A percentile compares a stretch with the other conserved stretches of the same genome.
phyloP scores from a whole-genome alignment of 2,113 vertebrate genomes.

The Theropithecus gelada region DNA sequence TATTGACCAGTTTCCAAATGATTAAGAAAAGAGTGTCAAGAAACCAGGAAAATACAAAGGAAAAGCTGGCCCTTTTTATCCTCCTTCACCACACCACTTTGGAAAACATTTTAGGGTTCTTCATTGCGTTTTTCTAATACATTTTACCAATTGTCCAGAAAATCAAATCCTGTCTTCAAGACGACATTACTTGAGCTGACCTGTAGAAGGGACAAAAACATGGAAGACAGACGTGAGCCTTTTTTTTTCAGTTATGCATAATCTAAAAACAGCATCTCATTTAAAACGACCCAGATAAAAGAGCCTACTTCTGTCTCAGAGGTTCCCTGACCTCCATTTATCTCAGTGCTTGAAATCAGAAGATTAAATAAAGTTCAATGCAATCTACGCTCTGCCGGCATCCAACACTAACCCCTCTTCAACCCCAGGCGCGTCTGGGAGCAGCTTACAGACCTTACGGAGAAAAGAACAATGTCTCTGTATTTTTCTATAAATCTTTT shows the following conservation, averaged over 20 bases:
- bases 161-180: slow-evolving; percentile 99
- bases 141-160: slow-evolving; percentile 98
- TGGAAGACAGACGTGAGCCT: not conserved
- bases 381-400: not conserved
- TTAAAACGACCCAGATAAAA: slow-evolving; percentile 62
- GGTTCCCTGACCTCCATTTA: slow-evolving; percentile 41
- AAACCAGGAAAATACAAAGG: slow-evolving; percentile 73
- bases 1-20: slow-evolving; percentile 79
- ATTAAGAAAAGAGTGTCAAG: slow-evolving; percentile 76
- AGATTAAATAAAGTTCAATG: not conserved
- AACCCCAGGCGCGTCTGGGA: not conserved
- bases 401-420: accelerated
- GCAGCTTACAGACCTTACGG: not conserved
- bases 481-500: not conserved
- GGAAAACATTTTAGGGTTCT: slow-evolving; percentile 62
- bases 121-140: not conserved
- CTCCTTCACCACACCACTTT: slow-evolving; percentile 41
- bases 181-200: slow-evolving; percentile 91
- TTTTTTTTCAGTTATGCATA: not conserved
- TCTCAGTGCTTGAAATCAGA: not conserved
- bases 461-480: not conserved
- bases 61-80: slow-evolving; percentile 42
- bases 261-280: slow-evolving; percentile 67
- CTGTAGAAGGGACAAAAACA: slow-evolving; percentile 79
- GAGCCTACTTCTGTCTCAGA: not conserved